Evolutionary conservation across 2,797 vertebrate genomes (phyloP).

Genomic region (Eulemur rubriventer): DNA sequence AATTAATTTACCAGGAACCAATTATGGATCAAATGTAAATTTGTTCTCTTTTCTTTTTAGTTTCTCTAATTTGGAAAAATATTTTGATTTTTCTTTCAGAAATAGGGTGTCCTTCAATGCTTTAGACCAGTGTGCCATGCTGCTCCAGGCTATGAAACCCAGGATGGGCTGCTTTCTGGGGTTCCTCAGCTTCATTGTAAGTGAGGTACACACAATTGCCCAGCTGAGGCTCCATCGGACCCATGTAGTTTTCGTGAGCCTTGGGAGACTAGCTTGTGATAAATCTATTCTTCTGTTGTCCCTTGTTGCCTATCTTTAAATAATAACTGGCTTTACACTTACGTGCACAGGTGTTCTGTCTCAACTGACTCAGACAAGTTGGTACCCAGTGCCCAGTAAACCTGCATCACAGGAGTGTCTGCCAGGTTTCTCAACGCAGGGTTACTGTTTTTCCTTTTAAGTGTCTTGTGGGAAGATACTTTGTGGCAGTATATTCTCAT

Average conservation of each 20-base stretch:
- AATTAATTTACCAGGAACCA: not conserved
- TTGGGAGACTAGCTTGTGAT: too few species aligned
- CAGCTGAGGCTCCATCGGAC: not conserved
- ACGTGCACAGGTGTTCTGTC: not conserved
- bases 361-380: not conserved
- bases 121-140: fast-evolving
- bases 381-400: too few species aligned
- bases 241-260: not conserved
- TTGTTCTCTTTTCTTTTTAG: not conserved
- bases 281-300: not conserved
- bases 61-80: not conserved
- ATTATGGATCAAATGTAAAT: not conserved
- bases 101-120: not conserved
- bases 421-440: not conserved
- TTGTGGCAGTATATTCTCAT: not conserved
- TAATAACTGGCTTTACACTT: not conserved
- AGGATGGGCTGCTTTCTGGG: not conserved
- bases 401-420: not conserved
- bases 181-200: not conserved
- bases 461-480: not conserved
- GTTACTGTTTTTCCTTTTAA: not conserved
- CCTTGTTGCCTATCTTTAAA: not conserved
- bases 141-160: too few species aligned
- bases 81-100: not conserved
- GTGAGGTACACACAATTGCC: fast-evolving